A percentile compares a stretch with the other conserved stretches of the same genome.
Evolutionary conservation across 2,113 vertebrate species (phyloP).

Genomic region (Leucosticte australis): DNA sequence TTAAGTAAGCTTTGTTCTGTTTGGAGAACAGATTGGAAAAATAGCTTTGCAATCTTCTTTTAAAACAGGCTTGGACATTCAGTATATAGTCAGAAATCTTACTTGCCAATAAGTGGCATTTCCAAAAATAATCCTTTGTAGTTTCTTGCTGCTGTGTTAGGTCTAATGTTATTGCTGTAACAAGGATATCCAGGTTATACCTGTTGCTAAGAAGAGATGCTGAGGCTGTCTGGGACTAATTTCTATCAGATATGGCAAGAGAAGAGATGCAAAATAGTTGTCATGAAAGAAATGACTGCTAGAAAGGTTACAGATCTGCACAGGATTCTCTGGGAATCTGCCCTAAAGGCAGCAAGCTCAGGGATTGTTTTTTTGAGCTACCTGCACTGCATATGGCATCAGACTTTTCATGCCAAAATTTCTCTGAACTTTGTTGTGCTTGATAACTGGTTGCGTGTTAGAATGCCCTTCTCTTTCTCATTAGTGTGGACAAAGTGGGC

Average conservation of each 20-base stretch:
- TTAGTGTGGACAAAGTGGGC: background rate
- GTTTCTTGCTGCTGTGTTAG: background rate
- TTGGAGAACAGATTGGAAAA: background rate
- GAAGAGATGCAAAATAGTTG: background rate
- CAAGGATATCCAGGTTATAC: background rate
- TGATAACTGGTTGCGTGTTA: background rate
- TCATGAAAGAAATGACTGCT: background rate
- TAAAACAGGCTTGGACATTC: background rate
- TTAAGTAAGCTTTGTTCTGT: background rate
- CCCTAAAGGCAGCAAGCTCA: background rate
- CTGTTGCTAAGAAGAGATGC: background rate
- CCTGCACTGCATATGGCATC: background rate
- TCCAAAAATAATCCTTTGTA: background rate
- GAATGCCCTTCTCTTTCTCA: background rate
- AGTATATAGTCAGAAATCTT: background rate
- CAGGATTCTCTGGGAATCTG: background rate
- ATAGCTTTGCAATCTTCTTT: background rate
- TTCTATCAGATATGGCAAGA: background rate
- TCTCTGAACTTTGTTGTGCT: background rate
- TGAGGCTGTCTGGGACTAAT: background rate
- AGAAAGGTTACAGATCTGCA: background rate
- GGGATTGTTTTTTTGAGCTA: background rate
- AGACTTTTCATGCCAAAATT: background rate
- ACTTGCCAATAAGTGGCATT: background rate
- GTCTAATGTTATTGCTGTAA: background rate